These are phyloP conservation scores for Ctenodactylus gundi DNA, from an alignment of 2,113 vertebrate species.

Conservation along the genomic window DNA sequence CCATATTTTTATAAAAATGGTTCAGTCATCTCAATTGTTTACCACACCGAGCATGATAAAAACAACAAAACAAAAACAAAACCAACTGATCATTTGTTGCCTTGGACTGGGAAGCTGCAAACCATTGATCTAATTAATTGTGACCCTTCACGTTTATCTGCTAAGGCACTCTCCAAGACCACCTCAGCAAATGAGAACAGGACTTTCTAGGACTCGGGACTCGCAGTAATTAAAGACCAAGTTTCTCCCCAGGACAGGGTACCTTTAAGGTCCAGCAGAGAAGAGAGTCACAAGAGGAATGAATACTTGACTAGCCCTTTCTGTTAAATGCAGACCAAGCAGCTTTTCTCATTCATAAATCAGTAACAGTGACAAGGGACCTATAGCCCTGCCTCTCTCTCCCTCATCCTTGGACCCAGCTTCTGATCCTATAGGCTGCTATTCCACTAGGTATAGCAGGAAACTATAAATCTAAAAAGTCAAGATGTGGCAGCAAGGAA, in stretches of 20 bases:
- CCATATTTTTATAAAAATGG: background rate
- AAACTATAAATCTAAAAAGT: background rate
- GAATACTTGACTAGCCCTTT: background rate
- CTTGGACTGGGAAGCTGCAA: background rate
- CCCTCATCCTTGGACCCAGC: background rate
- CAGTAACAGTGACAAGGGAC: background rate
- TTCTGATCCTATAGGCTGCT: accelerated
- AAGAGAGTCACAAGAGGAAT: background rate
- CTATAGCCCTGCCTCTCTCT: background rate
- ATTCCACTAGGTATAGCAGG: background rate
- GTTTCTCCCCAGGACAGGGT: background rate
- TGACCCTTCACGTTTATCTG: background rate
- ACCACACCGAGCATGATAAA: background rate
- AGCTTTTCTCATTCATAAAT: background rate
- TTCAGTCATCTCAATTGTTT: background rate
- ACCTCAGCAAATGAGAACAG: too few species aligned
- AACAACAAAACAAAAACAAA: too few species aligned
- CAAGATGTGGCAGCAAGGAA: background rate
- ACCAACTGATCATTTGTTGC: background rate
- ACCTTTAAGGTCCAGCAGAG: background rate
- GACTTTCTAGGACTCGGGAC: too few species aligned
- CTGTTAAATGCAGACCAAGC: background rate
- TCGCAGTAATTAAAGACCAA: background rate
- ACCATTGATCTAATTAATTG: background rate
- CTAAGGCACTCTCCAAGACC: background rate